A percentile compares a stretch with the other conserved stretches of the same genome.
These are phyloP conservation scores for Grallaria varia DNA, from an alignment of 2,113 vertebrate genomes.

Conservation along the genomic window DNA sequence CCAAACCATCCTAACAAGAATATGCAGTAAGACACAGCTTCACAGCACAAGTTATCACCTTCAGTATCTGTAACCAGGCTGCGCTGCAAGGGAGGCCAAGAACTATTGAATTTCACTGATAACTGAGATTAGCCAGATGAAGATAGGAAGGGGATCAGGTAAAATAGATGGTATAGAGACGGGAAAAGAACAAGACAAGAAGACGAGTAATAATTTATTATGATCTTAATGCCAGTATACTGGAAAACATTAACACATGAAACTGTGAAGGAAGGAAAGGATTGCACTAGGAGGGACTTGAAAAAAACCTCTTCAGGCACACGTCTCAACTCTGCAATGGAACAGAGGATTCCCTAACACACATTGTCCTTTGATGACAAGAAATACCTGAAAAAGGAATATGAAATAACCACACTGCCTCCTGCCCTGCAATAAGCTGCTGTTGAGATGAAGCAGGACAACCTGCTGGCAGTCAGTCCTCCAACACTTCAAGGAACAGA, in stretches of 20 bases:
- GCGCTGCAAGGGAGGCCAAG: background rate
- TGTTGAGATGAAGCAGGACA: background rate
- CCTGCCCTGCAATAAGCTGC: background rate
- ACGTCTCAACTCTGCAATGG: background rate
- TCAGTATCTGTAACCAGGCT: background rate
- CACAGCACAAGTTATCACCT: background rate
- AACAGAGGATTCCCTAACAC: background rate
- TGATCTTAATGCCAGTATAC: background rate
- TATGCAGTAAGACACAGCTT: background rate
- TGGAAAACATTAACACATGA: background rate
- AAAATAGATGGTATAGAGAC: background rate
- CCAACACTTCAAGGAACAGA: background rate
- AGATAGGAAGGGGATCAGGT: background rate
- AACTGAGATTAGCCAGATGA: background rate
- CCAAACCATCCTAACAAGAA: background rate
- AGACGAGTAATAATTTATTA: background rate
- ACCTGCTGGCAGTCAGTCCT: background rate
- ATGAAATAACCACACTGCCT: background rate
- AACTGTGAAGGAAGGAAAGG: background rate
- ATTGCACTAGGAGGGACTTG: background rate
- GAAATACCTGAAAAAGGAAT: background rate
- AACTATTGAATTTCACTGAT: background rate
- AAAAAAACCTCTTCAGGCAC: background rate
- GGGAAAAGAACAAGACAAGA: background rate
- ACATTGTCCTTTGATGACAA: background rate